These are phyloP conservation scores for Aphelenchoides besseyi DNA, from an alignment of 1,140 invertebrate genomes.

Conservation along the genomic window DNA sequence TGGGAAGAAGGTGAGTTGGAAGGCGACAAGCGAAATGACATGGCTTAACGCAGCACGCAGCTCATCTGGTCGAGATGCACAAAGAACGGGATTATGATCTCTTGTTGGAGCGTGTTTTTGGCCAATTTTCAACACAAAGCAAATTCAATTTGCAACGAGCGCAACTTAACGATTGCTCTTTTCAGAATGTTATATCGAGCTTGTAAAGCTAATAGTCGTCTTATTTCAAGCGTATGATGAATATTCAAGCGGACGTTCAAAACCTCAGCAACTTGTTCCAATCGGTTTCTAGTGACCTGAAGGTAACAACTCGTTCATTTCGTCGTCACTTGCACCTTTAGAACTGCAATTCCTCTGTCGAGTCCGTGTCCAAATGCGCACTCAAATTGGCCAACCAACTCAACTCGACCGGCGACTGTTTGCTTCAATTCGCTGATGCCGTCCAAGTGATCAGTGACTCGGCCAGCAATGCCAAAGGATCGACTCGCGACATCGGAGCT, in stretches of 20 bases:
- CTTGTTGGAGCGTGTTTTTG: no score
- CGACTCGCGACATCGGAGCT: constrained; percentile 45
- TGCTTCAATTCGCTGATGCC: constrained; percentile 37
- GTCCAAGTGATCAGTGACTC: constrained; percentile 39
- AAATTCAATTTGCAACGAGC: no score
- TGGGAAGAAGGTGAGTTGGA: no score
- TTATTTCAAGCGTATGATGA: no score
- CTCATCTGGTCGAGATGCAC: no score
- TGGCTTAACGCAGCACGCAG: no score
- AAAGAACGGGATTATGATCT: no score
- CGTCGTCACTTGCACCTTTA: constrained; percentile 12
- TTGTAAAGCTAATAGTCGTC: no score
- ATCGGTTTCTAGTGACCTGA: constrained; percentile 8
- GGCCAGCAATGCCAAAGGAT: constrained; percentile 46
- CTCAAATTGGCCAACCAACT: constrained; percentile 40
- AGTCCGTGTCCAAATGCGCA: constrained; percentile 29
- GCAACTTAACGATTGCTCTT: no score
- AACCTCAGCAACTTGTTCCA: background rate
- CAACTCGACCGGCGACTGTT: constrained; percentile 10
- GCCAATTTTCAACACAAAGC: no score
- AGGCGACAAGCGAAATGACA: no score
- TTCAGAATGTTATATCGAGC: no score
- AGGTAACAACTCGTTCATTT: constrained; percentile 8
- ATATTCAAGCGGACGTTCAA: background rate
- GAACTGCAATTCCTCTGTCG: constrained; percentile 33